Evolutionary conservation across 2,113 vertebrate genomes (phyloP).

Genomic region (Gymnarchus niloticus): DNA sequence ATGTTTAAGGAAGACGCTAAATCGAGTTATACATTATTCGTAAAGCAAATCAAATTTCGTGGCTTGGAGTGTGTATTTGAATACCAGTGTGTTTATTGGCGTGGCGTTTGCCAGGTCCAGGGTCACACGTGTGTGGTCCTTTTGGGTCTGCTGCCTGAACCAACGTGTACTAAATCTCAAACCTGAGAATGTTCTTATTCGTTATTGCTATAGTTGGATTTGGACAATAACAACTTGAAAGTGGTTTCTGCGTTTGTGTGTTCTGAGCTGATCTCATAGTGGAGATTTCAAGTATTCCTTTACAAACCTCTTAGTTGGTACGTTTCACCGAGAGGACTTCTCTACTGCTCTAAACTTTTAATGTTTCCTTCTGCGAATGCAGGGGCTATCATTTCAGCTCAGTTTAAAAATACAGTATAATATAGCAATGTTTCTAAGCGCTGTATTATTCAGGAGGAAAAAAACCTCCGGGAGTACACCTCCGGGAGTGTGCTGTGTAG

Average conservation of each 20-base stretch:
- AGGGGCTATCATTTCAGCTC: not conserved
- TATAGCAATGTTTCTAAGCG: not conserved
- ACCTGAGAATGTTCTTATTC: not conserved
- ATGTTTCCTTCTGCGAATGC: not conserved
- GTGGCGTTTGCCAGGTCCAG: not conserved
- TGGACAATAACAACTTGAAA: not conserved
- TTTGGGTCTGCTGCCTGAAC: not conserved
- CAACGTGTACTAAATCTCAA: not conserved
- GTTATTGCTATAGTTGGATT: not conserved
- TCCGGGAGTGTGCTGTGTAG: not conserved
- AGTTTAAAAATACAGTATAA: not conserved
- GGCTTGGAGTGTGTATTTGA: not conserved
- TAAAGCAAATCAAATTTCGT: conserved; percentile 10
- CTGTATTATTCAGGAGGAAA: not conserved
- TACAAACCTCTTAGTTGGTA: not conserved
- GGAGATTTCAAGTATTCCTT: not conserved
- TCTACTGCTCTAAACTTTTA: not conserved
- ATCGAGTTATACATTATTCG: conserved; percentile 15
- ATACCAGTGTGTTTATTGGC: not conserved
- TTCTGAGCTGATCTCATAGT: not conserved
- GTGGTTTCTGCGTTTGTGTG: not conserved
- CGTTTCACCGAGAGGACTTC: not conserved
- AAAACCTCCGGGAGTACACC: not conserved
- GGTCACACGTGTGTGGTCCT: not conserved
- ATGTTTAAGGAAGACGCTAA: conserved; percentile 13